phyloP scores from a whole-genome alignment of 2,888 invertebrate genomes.

The Athripsodes cinereus region DNA sequence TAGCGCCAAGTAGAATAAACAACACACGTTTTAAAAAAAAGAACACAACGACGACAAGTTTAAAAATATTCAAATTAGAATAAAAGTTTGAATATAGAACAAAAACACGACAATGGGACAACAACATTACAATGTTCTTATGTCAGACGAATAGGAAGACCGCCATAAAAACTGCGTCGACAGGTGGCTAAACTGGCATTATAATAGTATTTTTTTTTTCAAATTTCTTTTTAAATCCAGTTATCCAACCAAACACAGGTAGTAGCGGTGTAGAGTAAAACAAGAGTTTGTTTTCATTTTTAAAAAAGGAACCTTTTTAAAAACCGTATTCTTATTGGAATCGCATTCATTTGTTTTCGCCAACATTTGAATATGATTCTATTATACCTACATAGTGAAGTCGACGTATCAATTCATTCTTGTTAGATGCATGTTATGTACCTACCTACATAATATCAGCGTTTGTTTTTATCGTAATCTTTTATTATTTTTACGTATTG shows the following conservation, averaged over 20 bases:
- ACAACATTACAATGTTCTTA: conserved; percentile 15
- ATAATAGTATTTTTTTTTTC: background rate
- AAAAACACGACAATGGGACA: background rate
- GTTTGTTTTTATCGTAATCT: too few relatives aligned
- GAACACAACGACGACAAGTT: conserved; percentile 13
- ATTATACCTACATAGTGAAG: too few relatives aligned
- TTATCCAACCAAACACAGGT: background rate
- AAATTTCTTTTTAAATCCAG: background rate
- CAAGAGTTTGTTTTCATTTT: too few relatives aligned
- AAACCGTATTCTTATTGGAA: background rate
- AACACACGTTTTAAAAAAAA: background rate
- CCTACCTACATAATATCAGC: too few relatives aligned
- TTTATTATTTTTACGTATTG: too few relatives aligned
- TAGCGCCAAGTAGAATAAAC: conserved; percentile 24
- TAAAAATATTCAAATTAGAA: background rate
- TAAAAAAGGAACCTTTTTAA: background rate
- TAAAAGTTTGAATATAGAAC: conserved; percentile 2
- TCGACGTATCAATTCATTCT: too few relatives aligned
- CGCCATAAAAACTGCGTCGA: conserved; percentile 8
- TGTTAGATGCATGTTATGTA: too few relatives aligned
- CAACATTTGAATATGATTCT: too few relatives aligned
- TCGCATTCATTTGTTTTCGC: background rate
- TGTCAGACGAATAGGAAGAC: conserved; percentile 14
- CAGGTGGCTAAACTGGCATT: background rate
- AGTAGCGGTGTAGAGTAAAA: too few relatives aligned